Evolutionary conservation across 2,797 vertebrate genomes (phyloP), one percentile per base, ranked within the genome.

Genomic region (Enteromius unitaeniatus): DNA sequence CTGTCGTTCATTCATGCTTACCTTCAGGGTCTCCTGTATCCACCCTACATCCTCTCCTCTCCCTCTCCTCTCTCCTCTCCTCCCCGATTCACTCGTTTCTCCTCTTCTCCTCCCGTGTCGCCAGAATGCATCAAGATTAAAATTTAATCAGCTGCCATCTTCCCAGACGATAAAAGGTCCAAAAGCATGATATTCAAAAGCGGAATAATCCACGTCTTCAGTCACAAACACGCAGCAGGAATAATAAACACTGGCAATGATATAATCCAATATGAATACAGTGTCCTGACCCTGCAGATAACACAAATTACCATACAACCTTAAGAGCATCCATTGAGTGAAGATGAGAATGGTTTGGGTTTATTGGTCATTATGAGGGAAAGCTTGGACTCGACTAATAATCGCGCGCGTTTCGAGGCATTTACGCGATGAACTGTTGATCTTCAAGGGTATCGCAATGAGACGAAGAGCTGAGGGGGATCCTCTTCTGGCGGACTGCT

Each of bases 81-180:
- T 62, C 65, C 58, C 82, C 74, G 68, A 45, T 68, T 86, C 77
- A 79, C 28, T 84, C 73, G 47, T 45, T 78, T 75, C 78, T 82
- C 78, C 67, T 83, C 78, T 55, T 78, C 78, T 73, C 42, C 81
- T 79, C 69, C 67, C 64, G 81, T 81, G 86, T 89, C 84, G 55
- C 85, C 84, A 90, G 89, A 88, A 92, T 90, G 88, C 92, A 93
- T 94, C 86, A 89, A 94, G 89, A 88, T 85, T 78, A 89, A 91
- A 88, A 77, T 90, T 90, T 87, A 90, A 75, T 85, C 78, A 84
- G 86, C 87, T 84, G 79, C 88, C 88, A 89, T 89, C 83, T 89
- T 31, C 87, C 81, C 83, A 74, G 86, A 79, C 80, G 76, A 65
- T 37, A 65, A 80, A 73, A 26, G 34, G 70, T 9, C 60, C 82